phyloP scores from a whole-genome alignment of 1,140 invertebrate species.

The Drosophila jambulina region DNA sequence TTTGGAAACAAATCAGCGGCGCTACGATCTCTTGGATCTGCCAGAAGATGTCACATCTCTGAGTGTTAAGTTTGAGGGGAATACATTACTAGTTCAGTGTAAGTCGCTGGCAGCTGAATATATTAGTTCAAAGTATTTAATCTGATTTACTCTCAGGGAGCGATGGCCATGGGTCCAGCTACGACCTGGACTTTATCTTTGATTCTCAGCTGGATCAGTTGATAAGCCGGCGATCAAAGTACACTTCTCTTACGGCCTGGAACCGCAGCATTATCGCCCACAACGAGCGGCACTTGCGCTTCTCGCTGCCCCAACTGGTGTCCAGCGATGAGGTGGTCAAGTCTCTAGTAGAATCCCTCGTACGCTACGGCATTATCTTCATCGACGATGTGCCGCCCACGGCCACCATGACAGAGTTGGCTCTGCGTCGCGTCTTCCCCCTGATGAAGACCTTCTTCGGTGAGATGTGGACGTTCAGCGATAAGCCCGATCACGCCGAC shows the following conservation, averaged over 20 bases:
- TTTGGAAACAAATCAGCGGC: slow-evolving; percentile 71
- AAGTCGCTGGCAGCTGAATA: slow-evolving; percentile 12
- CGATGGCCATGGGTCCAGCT: slow-evolving; percentile 72
- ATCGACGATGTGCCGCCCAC: slow-evolving; percentile 77
- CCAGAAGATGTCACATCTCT: slow-evolving; percentile 50
- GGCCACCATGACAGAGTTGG: slow-evolving; percentile 77
- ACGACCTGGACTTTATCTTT: slow-evolving; percentile 64
- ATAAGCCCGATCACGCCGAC: slow-evolving; percentile 87
- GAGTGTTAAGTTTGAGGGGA: slow-evolving; percentile 15
- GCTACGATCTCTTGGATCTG: slow-evolving; percentile 74
- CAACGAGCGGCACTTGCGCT: slow-evolving; percentile 62
- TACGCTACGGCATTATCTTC: slow-evolving; percentile 78
- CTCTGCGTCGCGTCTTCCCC: slow-evolving; percentile 81
- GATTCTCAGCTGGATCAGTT: slow-evolving; percentile 59
- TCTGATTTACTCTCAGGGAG: slow-evolving; percentile 54
- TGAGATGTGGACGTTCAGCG: slow-evolving; percentile 88
- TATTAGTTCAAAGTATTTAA: not conserved
- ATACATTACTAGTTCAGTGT: slow-evolving; percentile 42
- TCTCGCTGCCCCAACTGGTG: slow-evolving; percentile 48
- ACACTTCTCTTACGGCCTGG: slow-evolving; percentile 59
- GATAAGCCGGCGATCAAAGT: slow-evolving; percentile 56
- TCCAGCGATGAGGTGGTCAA: slow-evolving; percentile 49
- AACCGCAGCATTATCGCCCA: slow-evolving; percentile 62
- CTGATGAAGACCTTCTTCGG: slow-evolving; percentile 89
- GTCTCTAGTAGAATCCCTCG: slow-evolving; percentile 56